Base-by-base conservation (phyloP, 2,888 invertebrate species). In the Charanyca ferruginea region DNA sequence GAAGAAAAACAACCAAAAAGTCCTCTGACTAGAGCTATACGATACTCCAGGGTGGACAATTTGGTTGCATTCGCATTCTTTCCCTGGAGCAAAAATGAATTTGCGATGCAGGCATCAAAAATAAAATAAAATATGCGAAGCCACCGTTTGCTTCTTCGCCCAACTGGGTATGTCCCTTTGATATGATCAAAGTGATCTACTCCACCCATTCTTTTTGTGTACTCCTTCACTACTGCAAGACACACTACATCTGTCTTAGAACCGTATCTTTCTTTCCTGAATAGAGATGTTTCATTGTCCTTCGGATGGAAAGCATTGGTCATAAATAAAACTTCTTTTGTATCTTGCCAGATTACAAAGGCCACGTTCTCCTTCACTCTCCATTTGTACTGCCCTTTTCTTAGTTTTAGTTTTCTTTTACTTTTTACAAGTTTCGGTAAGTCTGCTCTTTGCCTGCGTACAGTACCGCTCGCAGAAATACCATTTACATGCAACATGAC, bases 231-330 rank as follows among this genome's bases (percentile, higher is more conserved):
- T 52, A 57, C 74, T 62, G 62, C 53, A 49, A 69, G 74, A 55
- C 77, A 74, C 45, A 63, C 11, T 35, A 68, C 48, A 51, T 45
- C 62, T 44, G 66, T 60, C 60, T 61, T 80, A 23, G 74, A 32
- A 47, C 77, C 72, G 35, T 82, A 67, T 42, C 62, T 76, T 49
- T 28, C 55, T 60, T 63, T 82, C 60, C 78, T 76, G 61, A 64
- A 28, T 58, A 81, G 62, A 51, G 48, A 35, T 13, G 73, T 79
- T 69, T 63, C 51, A 42, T 66, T 63, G 8, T 68, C 55, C 66
- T 79, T 81, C 42, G 81, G 81, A 71, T 85, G 81, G 62, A 83
- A 84, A 51, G 83, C 82, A 70, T 72, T 85, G 8, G 75, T 80
- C 58, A 84, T 58, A 13, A 85, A 47, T 53, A 74, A 44, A 18